These are phyloP conservation scores for Lasioglossum villosulum DNA, from an alignment of 2,888 invertebrate genomes.

Conservation along the genomic window DNA sequence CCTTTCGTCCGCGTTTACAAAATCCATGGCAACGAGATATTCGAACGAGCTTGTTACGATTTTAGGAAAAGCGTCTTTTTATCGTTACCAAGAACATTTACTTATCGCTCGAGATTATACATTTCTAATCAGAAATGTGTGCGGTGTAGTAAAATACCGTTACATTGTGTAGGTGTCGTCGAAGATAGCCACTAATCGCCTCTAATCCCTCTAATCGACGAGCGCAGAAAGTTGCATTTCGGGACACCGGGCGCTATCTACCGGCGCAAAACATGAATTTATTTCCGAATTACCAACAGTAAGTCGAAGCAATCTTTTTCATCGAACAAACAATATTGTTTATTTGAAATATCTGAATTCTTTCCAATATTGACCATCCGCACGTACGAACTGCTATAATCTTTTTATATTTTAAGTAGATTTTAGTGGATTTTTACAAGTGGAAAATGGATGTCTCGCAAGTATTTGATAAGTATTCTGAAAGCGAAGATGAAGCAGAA, in stretches of 20 bases:
- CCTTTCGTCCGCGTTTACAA: not conserved
- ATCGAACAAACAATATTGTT: slow-evolving; percentile 56
- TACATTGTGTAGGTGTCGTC: not conserved
- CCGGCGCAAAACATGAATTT: not conserved
- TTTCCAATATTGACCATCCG: not conserved
- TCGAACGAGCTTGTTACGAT: not conserved
- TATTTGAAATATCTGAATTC: slow-evolving; percentile 13
- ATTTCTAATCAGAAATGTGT: not conserved
- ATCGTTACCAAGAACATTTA: not conserved
- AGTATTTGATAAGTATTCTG: slow-evolving; percentile 14
- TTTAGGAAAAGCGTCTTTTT: not conserved
- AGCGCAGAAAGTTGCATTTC: not conserved
- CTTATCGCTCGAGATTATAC: not conserved
- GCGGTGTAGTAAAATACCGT: not conserved
- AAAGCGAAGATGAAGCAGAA: slow-evolving; percentile 68
- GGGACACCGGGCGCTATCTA: slow-evolving; percentile 22
- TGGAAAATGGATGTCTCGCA: not conserved
- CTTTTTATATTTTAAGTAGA: not conserved
- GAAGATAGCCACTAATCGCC: slow-evolving; percentile 14
- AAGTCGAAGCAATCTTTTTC: slow-evolving; percentile 12
- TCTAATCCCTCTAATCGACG: not conserved
- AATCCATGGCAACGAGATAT: not conserved
- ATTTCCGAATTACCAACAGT: slow-evolving; percentile 20
- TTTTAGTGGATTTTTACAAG: not conserved
- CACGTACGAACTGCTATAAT: slow-evolving; percentile 5